Conservation (phyloP, 1,140 invertebrate genomes). For the Oreohelix idahoensis region DNA sequence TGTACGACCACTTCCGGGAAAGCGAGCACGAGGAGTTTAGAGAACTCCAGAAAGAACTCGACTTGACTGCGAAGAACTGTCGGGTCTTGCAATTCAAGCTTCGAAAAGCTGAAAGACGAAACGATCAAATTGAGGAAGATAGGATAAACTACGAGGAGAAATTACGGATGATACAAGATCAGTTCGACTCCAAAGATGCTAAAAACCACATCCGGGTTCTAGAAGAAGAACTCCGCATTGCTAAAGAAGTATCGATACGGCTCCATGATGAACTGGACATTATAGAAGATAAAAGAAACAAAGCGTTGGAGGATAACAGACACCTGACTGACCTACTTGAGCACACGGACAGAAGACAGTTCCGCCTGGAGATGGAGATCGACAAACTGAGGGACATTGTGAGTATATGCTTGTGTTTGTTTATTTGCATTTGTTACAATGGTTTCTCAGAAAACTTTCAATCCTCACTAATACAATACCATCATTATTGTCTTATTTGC, state of each 20-base stretch:
- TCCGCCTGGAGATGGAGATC: slow-evolving; percentile 69
- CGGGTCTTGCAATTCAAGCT: slow-evolving; percentile 98
- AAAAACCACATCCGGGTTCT: slow-evolving; percentile 76
- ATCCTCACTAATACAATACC: too few species aligned
- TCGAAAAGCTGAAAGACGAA: slow-evolving; percentile 92
- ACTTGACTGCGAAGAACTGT: slow-evolving; percentile 90
- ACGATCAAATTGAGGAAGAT: slow-evolving; percentile 90
- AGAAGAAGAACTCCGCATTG: slow-evolving; percentile 86
- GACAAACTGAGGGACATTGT: slow-evolving; percentile 70
- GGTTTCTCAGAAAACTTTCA: too few species aligned
- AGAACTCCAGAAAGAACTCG: slow-evolving; percentile 75
- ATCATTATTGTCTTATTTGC: too few species aligned
- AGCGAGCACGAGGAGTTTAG: slow-evolving; percentile 98
- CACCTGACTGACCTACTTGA: slow-evolving; percentile 70
- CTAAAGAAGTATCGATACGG: slow-evolving; percentile 81
- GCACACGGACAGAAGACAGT: slow-evolving; percentile 69
- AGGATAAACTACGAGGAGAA: slow-evolving; percentile 76
- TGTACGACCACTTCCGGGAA: slow-evolving; percentile 96
- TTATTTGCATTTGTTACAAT: too few species aligned
- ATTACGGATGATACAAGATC: slow-evolving; percentile 67
- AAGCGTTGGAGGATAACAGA: slow-evolving; percentile 75
- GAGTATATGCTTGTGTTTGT: slow-evolving; percentile 42
- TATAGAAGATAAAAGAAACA: slow-evolving; percentile 79
- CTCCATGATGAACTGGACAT: slow-evolving; percentile 84
- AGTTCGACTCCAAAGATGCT: slow-evolving; percentile 68